phyloP scores from a whole-genome alignment of 2,888 invertebrate genomes.

The Erynnis tages region DNA sequence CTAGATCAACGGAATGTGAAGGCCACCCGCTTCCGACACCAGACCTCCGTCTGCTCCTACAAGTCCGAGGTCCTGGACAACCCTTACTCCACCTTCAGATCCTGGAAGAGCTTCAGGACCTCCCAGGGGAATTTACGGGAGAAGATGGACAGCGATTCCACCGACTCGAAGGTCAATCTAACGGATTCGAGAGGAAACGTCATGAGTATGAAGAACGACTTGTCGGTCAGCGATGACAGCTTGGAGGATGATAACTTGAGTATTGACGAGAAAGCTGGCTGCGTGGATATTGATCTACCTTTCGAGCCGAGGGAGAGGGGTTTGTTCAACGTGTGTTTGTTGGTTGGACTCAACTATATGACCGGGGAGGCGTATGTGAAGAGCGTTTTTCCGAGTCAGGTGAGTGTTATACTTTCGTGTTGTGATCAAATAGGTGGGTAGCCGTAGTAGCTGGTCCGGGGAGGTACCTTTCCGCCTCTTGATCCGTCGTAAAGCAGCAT shows the following conservation, averaged over 20 bases:
- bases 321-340: slow-evolving; percentile 85
- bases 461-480: too few relatives aligned
- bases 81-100: slow-evolving; percentile 68
- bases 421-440: too few relatives aligned
- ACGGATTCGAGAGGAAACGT: slow-evolving; percentile 60
- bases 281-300: slow-evolving; percentile 61
- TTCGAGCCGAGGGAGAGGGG: slow-evolving; percentile 65
- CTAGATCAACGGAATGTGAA: slow-evolving; percentile 58
- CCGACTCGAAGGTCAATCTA: slow-evolving; percentile 59
- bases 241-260: slow-evolving; percentile 58
- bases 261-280: slow-evolving; percentile 68
- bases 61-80: slow-evolving; percentile 61
- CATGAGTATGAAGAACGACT: slow-evolving; percentile 53
- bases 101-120: slow-evolving; percentile 72
- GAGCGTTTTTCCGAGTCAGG: slow-evolving; percentile 85
- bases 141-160: slow-evolving; percentile 48
- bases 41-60: slow-evolving; percentile 68
- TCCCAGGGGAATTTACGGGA: slow-evolving; percentile 61
- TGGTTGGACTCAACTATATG: slow-evolving; percentile 85
- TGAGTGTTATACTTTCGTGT: slow-evolving; percentile 45
- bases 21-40: slow-evolving; percentile 53
- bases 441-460: too few relatives aligned
- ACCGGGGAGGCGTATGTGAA: slow-evolving; percentile 86
- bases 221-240: slow-evolving; percentile 38
- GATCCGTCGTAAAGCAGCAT: too few relatives aligned